Evolutionary conservation across 2,888 invertebrate genomes (phyloP).

Genomic region (Perizoma affinitatum): DNA sequence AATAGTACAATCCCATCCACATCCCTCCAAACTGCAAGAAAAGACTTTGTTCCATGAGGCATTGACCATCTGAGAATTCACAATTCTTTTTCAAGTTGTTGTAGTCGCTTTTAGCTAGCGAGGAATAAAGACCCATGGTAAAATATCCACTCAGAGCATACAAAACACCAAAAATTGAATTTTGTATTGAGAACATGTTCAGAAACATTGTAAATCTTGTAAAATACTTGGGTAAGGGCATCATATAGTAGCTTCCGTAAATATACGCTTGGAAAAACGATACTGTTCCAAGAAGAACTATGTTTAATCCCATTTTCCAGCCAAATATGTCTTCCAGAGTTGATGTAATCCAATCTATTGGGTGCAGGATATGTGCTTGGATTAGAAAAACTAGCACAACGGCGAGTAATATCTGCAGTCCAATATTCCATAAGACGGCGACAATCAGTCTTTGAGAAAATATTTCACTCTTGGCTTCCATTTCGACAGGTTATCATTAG

Average conservation of each 20-base stretch:
- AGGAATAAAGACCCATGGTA: constrained; percentile 88
- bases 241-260: constrained; percentile 88
- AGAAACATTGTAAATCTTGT: constrained; percentile 88
- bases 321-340: constrained; percentile 85
- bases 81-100: constrained; percentile 79
- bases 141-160: constrained; percentile 87
- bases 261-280: constrained; percentile 89
- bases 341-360: constrained; percentile 85
- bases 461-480: constrained; percentile 82
- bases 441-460: constrained; percentile 84
- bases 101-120: constrained; percentile 85
- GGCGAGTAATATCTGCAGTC: constrained; percentile 81
- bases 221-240: constrained; percentile 84
- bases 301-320: constrained; percentile 86
- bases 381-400: constrained; percentile 79
- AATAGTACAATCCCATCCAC: constrained; percentile 86
- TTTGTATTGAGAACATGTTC: constrained; percentile 85
- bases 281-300: constrained; percentile 85
- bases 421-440: constrained; percentile 85
- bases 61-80: constrained; percentile 74
- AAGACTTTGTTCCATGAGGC: constrained; percentile 87
- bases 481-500: constrained; percentile 45
- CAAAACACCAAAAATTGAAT: constrained; percentile 80
- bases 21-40: constrained; percentile 88
- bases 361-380: constrained; percentile 86